Evolutionary conservation across 2,113 vertebrate species (phyloP).

Genomic region (Pogonocichla stellata): DNA sequence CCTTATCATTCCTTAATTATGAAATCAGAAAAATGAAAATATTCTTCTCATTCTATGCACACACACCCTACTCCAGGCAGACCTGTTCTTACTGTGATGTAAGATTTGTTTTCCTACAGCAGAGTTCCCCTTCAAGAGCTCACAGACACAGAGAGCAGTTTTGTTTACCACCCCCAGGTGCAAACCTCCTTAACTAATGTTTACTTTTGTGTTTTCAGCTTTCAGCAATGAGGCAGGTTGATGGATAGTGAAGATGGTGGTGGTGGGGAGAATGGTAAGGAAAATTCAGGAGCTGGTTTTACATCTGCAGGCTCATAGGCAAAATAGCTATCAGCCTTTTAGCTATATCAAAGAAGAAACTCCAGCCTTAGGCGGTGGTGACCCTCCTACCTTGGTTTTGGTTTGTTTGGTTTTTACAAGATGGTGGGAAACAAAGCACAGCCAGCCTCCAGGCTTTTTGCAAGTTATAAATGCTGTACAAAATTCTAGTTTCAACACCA

Average conservation of each 20-base stretch:
- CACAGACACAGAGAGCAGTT: not conserved
- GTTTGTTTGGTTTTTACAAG: not conserved
- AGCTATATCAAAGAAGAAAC: not conserved
- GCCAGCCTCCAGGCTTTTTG: not conserved
- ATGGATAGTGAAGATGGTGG: slow-evolving; percentile 1
- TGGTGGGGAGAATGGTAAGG: not conserved
- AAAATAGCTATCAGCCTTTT: not conserved
- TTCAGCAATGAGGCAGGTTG: not conserved
- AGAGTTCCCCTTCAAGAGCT: not conserved
- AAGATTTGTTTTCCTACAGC: not conserved
- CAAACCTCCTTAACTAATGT: slow-evolving; percentile 17
- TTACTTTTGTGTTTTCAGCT: slow-evolving; percentile 49
- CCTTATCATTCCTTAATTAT: not conserved
- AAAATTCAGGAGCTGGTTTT: slow-evolving; percentile 30
- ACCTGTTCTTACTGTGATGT: not conserved
- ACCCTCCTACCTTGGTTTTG: not conserved
- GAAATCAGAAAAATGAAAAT: not conserved
- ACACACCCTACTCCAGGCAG: not conserved
- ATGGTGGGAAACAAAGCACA: not conserved
- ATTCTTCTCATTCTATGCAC: not conserved
- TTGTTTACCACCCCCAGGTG: slow-evolving; percentile 36
- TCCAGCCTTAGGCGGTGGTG: not conserved
- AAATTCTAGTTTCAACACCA: not conserved
- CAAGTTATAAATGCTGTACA: not conserved
- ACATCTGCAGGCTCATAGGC: not conserved